Base-by-base conservation (phyloP, 2,113 vertebrate species). In the Tretioscincus oriximinensis region DNA sequence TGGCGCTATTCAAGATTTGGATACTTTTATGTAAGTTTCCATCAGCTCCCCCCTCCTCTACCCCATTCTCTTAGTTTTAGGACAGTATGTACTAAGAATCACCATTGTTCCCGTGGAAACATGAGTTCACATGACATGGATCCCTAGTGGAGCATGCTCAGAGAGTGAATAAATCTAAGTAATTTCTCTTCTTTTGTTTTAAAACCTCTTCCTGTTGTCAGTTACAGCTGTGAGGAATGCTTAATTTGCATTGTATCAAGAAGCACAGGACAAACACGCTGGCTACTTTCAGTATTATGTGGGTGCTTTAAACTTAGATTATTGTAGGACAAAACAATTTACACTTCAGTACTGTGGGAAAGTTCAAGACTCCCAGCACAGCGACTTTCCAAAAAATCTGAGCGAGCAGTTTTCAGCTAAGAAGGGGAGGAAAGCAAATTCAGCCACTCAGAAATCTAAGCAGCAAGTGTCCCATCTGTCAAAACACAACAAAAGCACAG, bases 131-230 rank as follows among this genome's bases (percentile, higher is more conserved):
- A 69, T 81, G 92, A 89, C 88, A 78, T 85, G 90, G 85, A 65
- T 86, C 31, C 89, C 81, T 77, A 84, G 5, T 26, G 88, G 93
- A 92, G 91, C 91, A 93, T 93, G 95, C 94, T 90, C 95, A 87
- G 81, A 82, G 93, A 94, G 93, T 89, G 81, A 90, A 94, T 92
- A 95, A 94, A 92, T 89, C 91, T 88, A 91, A 76, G 77, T 84
- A 75, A 93, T 94, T 95, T 92, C 85, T 87, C 89, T 86, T 69
- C 89, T 87, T 95, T 94, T 95, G 92, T 94, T 84, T 78, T n/a
- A 78, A 78, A 91, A 89, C 47, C 89, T 92, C 84, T 73, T 95
- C 90, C 92, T 94, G 92, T 92, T 92, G 94, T 90, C 93, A 91
- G 60, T 81, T 81, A 86, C 89, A 94, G 93, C 93, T 91, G 92